Conservation (phyloP, 2,797 vertebrate genomes). For the Cirrhinus mrigala region DNA sequence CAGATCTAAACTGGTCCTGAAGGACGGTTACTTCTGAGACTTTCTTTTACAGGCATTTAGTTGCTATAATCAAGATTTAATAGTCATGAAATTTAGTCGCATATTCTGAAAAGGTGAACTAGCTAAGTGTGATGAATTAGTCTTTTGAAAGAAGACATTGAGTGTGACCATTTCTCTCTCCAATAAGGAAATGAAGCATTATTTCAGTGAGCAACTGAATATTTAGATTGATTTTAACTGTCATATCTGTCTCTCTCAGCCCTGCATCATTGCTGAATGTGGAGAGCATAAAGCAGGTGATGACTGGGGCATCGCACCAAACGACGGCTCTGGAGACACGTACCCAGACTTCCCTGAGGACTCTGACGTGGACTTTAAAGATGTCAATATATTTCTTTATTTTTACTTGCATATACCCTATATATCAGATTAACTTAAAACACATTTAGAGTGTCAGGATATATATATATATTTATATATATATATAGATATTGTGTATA, state of each 20-base stretch:
- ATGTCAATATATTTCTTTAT: constrained; percentile 76
- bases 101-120: constrained; percentile 15
- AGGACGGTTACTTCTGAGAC: constrained; percentile 8
- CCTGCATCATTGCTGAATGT: constrained; percentile 88
- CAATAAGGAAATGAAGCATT: background rate
- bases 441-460: background rate
- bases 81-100: constrained; percentile 9
- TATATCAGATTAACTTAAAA: background rate
- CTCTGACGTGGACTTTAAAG: constrained; percentile 88
- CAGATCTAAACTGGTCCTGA: background rate
- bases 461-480: too few relatives aligned
- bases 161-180: background rate
- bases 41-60: constrained; percentile 19
- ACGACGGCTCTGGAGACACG: constrained; percentile 87
- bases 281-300: constrained; percentile 90
- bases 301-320: constrained; percentile 80
- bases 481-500: too few relatives aligned
- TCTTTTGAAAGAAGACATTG: constrained; percentile 5
- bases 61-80: constrained; percentile 10
- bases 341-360: constrained; percentile 95
- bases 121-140: constrained; percentile 12
- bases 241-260: constrained; percentile 70
- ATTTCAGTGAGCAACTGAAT: background rate
- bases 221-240: background rate
- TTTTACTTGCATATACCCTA: background rate